Conservation (phyloP, 2,888 invertebrate genomes). For the Chydorus sphaericus region DNA sequence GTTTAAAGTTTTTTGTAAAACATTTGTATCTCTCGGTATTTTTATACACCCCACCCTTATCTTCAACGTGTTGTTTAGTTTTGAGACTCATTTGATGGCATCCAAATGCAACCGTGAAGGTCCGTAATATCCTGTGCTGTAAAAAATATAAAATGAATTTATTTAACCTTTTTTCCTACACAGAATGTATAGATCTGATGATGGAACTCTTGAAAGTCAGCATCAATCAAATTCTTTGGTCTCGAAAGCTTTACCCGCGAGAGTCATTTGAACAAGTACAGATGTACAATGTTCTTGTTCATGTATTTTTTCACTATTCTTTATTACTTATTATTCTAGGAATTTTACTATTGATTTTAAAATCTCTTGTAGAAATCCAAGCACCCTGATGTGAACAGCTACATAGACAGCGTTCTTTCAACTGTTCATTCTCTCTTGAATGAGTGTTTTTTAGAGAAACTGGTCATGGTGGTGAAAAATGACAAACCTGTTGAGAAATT, state of each 20-base stretch:
- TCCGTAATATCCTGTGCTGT: no score
- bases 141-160: neutral
- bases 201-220: neutral
- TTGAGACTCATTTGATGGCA: no score
- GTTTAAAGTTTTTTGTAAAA: no score
- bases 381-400: neutral
- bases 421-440: neutral
- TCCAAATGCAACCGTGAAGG: no score
- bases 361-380: neutral
- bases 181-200: neutral
- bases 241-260: neutral
- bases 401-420: neutral
- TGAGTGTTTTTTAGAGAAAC: neutral
- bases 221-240: neutral
- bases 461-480: neutral
- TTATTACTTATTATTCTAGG: neutral
- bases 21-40: no score
- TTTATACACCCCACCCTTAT: no score
- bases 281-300: neutral
- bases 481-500: neutral
- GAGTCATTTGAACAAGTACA: neutral
- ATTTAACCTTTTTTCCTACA: neutral
- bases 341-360: neutral
- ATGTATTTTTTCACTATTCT: no score
- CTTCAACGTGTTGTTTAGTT: no score